These are phyloP conservation scores for Halictus rubicundus DNA, from an alignment of 1,140 invertebrate species.

Conservation along the genomic window DNA sequence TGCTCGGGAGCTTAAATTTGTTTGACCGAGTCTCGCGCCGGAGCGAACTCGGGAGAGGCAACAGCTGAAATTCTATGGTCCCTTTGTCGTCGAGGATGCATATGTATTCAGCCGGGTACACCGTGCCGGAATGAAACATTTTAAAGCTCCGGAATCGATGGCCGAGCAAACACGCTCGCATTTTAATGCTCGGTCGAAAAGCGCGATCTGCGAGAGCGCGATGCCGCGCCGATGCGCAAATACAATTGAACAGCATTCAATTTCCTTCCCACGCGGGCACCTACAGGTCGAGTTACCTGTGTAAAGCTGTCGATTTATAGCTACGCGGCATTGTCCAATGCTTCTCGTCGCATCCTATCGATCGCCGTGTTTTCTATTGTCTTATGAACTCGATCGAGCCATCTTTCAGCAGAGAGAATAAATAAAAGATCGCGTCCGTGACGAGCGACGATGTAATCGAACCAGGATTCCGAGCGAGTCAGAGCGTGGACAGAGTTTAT, in stretches of 20 bases:
- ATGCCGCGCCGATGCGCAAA: neutral
- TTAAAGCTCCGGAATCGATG: neutral
- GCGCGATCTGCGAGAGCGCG: neutral
- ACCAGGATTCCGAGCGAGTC: no score
- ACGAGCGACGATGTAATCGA: no score
- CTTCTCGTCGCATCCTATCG: constrained; percentile 24
- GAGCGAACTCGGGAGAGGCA: neutral
- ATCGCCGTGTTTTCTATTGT: constrained; percentile 5
- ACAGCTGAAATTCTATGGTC: neutral
- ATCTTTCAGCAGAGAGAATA: neutral
- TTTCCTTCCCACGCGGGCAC: neutral
- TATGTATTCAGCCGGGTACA: no score
- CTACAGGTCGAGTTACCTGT: neutral
- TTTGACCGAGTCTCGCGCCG: neutral
- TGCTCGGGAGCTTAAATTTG: neutral
- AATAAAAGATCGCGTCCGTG: no score
- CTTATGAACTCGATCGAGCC: neutral
- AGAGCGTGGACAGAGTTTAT: no score
- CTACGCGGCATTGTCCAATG: neutral
- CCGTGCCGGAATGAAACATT: neutral
- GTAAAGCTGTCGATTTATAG: constrained; percentile 20
- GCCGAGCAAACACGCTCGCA: neutral
- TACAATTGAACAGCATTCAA: neutral
- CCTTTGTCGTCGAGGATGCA: no score
- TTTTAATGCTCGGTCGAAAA: neutral